Percentiles rank a stretch among this genome's conserved stretches.
These are phyloP conservation scores for Characodon lateralis DNA, from an alignment of 2,797 vertebrate species.

Conservation along the genomic window DNA sequence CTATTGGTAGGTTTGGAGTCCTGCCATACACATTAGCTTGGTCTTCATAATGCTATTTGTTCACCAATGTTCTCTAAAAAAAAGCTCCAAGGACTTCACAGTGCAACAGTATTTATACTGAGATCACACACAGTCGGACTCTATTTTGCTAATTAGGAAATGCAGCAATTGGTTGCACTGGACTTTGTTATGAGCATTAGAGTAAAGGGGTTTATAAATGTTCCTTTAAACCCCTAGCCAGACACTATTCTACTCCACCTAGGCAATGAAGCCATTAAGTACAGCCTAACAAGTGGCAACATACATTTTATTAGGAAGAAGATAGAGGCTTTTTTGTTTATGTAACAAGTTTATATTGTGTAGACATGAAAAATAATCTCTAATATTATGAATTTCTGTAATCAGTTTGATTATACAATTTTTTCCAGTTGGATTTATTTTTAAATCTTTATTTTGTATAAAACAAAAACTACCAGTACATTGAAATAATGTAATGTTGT, in stretches of 20 bases:
- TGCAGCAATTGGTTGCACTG: background rate
- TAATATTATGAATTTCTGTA: background rate
- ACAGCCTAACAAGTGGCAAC: background rate
- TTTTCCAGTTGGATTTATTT: background rate
- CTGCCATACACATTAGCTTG: background rate
- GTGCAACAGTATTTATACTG: background rate
- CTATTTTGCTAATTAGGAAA: background rate
- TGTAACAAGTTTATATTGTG: background rate
- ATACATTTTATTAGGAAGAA: background rate
- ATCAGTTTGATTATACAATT: background rate
- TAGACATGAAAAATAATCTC: background rate
- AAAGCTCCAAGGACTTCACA: background rate
- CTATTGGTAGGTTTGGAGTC: background rate
- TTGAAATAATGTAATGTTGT: too few species aligned
- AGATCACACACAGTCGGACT: background rate
- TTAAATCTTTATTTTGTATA: background rate
- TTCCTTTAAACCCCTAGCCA: background rate
- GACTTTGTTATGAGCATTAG: background rate
- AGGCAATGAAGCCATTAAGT: background rate
- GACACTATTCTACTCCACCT: background rate
- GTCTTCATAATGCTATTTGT: background rate
- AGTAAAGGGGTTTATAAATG: background rate
- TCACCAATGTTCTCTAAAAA: background rate
- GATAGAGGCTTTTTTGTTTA: background rate
- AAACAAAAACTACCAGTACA: too few species aligned